Evolutionary conservation across 2,888 invertebrate genomes (phyloP), one percentile per base, ranked within the genome.

Genomic region (Diadegma fenestrale): DNA sequence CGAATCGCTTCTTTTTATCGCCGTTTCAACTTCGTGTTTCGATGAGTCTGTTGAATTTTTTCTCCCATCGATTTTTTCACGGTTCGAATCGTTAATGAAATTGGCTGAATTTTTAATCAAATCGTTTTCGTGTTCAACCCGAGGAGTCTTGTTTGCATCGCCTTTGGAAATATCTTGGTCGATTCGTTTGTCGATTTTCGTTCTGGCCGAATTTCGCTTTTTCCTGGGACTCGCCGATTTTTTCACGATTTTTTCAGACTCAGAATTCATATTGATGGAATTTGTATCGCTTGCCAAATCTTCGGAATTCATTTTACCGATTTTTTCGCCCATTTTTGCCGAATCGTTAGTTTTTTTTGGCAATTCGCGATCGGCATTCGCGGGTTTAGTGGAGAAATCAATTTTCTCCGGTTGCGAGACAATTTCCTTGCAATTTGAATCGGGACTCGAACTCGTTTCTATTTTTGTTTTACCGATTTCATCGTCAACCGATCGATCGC

Each of bases 111-210:
- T 33, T 33, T 33, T 51, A 30, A 30, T 48, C 30, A 45, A 37
- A 78, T 69, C n/a, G 37, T 43, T 58, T 33, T 33, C 22, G 45
- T 84, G 22, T 54, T 68, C 48, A 14, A 22, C 22, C 26, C 4
- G 14, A n/a, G 22, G 12, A 14, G 14, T 19, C 19, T 10, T n/a
- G 22, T 10, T 19, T n/a, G 7, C 33, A 10, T 45, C 45, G 19
- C 12, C 48, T 80, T 33, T 41, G 33, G 22, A 22, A 43, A 72
- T 68, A 77, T 80, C 54, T n/a, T 30, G 54, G 8, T 54, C 73
- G 6, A 17, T 51, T 54, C 22, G 8, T 17, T 22, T 14, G 19
- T 54, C 78, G 33, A 17, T 73, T 17, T 61, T 73, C 10, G 22
- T n/a, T 73, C n/a, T 66, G 43, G 64, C 10, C 8, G 64, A 45